These are phyloP conservation scores for Etheostoma spectabile DNA, from an alignment of 2,113 vertebrate species.

Conservation along the genomic window DNA sequence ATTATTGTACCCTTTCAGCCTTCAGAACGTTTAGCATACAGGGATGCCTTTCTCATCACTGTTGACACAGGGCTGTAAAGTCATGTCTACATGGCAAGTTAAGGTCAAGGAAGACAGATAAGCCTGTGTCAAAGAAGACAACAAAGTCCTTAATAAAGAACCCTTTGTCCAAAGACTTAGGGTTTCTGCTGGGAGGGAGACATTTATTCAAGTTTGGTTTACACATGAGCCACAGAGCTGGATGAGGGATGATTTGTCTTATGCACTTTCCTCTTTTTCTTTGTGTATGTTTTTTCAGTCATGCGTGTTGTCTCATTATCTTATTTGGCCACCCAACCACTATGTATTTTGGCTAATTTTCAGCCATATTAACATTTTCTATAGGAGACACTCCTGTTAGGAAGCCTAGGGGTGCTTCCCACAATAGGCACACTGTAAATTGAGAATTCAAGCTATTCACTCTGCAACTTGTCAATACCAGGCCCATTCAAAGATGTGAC, in stretches of 20 bases:
- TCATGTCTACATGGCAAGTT: conserved; percentile 79
- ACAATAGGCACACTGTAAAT: conserved; percentile 27
- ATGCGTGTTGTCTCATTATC: conserved; percentile 11
- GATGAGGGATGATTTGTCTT: conserved; percentile 17
- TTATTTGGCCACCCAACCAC: conserved; percentile 29
- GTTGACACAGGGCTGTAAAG: conserved; percentile 77
- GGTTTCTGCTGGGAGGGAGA: conserved; percentile 39
- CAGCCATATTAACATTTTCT: conserved; percentile 27
- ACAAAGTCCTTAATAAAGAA: conserved; percentile 73
- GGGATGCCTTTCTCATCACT: conserved; percentile 59
- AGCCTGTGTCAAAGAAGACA: conserved; percentile 70
- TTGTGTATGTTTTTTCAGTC: conserved; percentile 25
- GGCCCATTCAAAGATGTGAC: conserved; percentile 36
- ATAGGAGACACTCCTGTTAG: conserved; percentile 9
- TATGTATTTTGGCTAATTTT: conserved; percentile 30
- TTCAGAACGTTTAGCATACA: conserved; percentile 40
- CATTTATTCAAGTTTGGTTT: conserved; percentile 42
- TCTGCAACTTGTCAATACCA: conserved; percentile 45
- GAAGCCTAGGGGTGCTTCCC: neutral
- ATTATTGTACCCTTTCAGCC: neutral
- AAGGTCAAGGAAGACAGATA: conserved; percentile 76
- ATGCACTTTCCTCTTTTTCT: conserved; percentile 30
- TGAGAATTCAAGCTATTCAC: conserved; percentile 31
- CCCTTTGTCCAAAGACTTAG: conserved; percentile 72
- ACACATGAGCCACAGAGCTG: conserved; percentile 17